Base-by-base conservation (phyloP, 2,888 invertebrate species). In the Crossocerus cetratus region DNA sequence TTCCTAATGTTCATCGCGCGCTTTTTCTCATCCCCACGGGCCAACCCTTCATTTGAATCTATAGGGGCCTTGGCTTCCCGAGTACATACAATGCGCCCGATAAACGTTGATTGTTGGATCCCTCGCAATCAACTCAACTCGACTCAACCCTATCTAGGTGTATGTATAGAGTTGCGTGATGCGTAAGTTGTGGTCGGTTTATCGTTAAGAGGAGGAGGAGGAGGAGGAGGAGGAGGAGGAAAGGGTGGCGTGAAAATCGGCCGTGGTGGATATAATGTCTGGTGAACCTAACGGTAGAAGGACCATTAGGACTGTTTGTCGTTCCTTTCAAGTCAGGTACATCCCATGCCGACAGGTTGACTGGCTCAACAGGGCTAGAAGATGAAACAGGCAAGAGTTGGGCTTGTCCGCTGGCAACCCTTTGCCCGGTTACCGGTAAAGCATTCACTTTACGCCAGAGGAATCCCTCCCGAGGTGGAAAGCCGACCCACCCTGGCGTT, bases 231-330 rank as follows among this genome's bases (percentile, higher is more conserved):
- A 13, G 45, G 45, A 3, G 53, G 69, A 66, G 68, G 74, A 82
- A 84, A 84, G 86, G 83, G 81, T 84, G 77, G 86, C 84, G 84
- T 87, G 86, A 86, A 86, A 86, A 86, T 87, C 79, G 81, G 76
- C 5, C 32, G 32, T 32, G 32, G 32, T 32, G 79, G 80, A 86
- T 85, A 86, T 85, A 87, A 86, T 86, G 76, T 65, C 74, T 77
- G 81, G 77, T 77, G 71, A 83, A 81, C 77, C 79, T 83, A 85
- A 85, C 83, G 86, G 85, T 84, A 82, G 77, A 77, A 59, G 69
- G 64, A 79, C 78, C 83, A 86, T 86, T 86, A 86, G 82, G 75
- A 68, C 64, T 80, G 73, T 82, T 80, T 80, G 75, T 74, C 72
- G 72, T 73, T 22, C 56, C 59, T 43, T 5, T 11, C 0, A 4